Percentiles rank a stretch among this genome's conserved stretches.
phyloP scores from a whole-genome alignment of 2,888 invertebrate species.

The Portevinia maculata region DNA sequence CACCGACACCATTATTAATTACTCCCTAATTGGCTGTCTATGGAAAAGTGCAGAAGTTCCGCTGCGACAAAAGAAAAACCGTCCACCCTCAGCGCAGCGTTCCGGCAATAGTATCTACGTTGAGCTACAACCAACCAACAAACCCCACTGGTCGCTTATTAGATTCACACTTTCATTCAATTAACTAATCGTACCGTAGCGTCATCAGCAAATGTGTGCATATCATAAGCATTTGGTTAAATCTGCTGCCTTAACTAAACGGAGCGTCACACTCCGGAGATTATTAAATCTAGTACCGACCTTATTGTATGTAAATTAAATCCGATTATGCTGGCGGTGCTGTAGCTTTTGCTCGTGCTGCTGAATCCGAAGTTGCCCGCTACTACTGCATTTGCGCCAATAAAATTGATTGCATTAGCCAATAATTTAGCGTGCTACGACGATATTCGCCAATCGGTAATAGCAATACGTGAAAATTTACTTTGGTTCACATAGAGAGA shows the following conservation, averaged over 20 bases:
- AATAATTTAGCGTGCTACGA: slow-evolving; percentile 62
- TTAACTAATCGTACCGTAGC: slow-evolving; percentile 71
- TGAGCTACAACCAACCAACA: neutral
- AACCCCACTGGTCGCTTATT: neutral
- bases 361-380: slow-evolving; percentile 51
- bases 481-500: slow-evolving; percentile 40
- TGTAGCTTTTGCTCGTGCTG: slow-evolving; percentile 8
- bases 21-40: slow-evolving; percentile 72
- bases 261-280: slow-evolving; percentile 61
- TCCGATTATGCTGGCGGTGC: slow-evolving; percentile 64
- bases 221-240: slow-evolving; percentile 40
- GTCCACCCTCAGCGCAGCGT: slow-evolving; percentile 45
- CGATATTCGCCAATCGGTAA: slow-evolving; percentile 40
- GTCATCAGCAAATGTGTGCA: slow-evolving; percentile 54
- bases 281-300: slow-evolving; percentile 71
- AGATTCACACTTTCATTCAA: slow-evolving; percentile 68
- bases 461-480: neutral
- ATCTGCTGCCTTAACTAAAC: slow-evolving; percentile 36
- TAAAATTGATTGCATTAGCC: slow-evolving; percentile 73
- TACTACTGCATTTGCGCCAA: slow-evolving; percentile 61
- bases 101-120: neutral
- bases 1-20: slow-evolving; percentile 66
- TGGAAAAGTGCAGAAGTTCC: slow-evolving; percentile 67
- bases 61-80: slow-evolving; percentile 37
- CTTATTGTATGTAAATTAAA: slow-evolving; percentile 73